Evolutionary conservation across 2,888 invertebrate species (phyloP).

Genomic region (Troides oblongomaculatus): DNA sequence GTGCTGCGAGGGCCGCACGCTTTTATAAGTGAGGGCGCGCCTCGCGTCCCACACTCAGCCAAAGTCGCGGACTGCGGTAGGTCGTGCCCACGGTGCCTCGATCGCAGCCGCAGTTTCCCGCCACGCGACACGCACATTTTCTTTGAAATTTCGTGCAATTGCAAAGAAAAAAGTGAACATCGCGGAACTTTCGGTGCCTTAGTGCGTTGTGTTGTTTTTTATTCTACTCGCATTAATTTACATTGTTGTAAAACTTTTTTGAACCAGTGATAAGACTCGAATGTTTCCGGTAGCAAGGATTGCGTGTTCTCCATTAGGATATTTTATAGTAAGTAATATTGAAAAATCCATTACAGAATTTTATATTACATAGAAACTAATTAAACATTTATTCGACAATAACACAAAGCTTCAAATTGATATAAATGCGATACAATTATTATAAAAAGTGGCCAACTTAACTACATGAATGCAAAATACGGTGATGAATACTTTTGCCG

Average conservation of each 20-base stretch:
- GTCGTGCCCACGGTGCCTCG: constrained; percentile 75
- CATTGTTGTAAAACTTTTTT: constrained; percentile 36
- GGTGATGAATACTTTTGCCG: not conserved
- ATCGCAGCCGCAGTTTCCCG: constrained; percentile 65
- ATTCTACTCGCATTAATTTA: constrained; percentile 45
- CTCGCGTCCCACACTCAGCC: constrained; percentile 68
- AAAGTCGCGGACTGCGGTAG: constrained; percentile 71
- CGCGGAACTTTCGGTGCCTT: constrained; percentile 65
- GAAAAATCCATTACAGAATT: not conserved
- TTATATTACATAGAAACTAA: too few species aligned
- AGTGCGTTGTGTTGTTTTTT: constrained; percentile 68
- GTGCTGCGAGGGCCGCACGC: constrained; percentile 32
- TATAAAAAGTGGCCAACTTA: too few species aligned
- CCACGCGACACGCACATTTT: constrained; percentile 64
- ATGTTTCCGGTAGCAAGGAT: constrained; percentile 74
- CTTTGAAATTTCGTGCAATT: constrained; percentile 77
- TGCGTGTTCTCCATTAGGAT: constrained; percentile 58
- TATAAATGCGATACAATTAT: too few species aligned
- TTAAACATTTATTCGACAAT: too few species aligned
- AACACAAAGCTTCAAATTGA: too few species aligned
- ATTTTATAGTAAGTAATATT: constrained; percentile 44
- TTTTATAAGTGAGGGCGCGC: constrained; percentile 54
- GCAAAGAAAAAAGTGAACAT: constrained; percentile 74
- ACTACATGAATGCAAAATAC: too few species aligned
- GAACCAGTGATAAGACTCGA: constrained; percentile 63